A percentile compares a stretch with the other conserved stretches of the same genome.
Conservation (phyloP, 2,113 vertebrate genomes). For the Passer domesticus region DNA sequence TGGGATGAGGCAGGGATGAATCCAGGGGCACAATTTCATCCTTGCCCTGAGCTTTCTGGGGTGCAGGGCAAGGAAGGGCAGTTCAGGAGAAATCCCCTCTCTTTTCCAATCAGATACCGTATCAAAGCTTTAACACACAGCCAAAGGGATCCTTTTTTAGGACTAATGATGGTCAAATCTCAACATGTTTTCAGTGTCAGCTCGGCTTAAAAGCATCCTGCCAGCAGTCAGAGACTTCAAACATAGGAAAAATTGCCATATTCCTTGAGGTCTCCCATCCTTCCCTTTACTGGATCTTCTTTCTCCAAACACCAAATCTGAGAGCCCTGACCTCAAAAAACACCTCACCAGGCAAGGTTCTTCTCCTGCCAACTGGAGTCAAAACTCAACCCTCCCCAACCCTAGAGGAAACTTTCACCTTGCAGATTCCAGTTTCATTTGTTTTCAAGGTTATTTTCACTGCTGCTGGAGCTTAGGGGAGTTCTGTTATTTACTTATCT, state of each 20-base stretch:
- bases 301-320: slow-evolving; percentile 23
- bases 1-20: background rate
- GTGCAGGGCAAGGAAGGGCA: background rate
- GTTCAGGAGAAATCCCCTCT: slow-evolving; percentile 5
- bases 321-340: slow-evolving; percentile 32
- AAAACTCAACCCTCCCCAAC: background rate
- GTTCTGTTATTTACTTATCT: slow-evolving; percentile 48
- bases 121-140: slow-evolving; percentile 32
- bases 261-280: slow-evolving; percentile 43
- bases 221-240: slow-evolving; percentile 50
- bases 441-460: slow-evolving; percentile 21
- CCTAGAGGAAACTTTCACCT: slow-evolving; percentile 29
- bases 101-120: slow-evolving; percentile 31
- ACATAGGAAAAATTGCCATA: slow-evolving; percentile 30
- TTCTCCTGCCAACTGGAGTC: slow-evolving; percentile 27
- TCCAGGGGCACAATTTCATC: background rate
- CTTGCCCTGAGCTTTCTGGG: background rate
- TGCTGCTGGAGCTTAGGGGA: slow-evolving; percentile 12
- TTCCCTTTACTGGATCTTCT: background rate
- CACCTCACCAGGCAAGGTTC: background rate
- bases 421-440: slow-evolving; percentile 11
- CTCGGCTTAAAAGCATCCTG: slow-evolving; percentile 35
- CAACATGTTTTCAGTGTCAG: slow-evolving; percentile 61
- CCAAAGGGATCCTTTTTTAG: slow-evolving; percentile 51
- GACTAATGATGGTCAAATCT: slow-evolving; percentile 67